Percentiles rank a stretch among this genome's conserved stretches.
Evolutionary conservation across 2,113 vertebrate species (phyloP).

Genomic region (Origma solitaria): DNA sequence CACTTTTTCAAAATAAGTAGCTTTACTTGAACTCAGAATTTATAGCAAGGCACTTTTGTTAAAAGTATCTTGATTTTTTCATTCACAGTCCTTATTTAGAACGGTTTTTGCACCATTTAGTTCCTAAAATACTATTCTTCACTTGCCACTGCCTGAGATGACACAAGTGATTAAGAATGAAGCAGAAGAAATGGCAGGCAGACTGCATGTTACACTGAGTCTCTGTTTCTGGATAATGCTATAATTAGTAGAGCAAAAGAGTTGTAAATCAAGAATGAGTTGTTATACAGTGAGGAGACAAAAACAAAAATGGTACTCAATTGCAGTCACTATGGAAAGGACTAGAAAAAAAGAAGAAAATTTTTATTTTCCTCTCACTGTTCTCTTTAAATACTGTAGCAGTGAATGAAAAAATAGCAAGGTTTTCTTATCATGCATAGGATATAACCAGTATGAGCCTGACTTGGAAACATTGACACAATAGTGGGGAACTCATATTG

Average conservation of each 20-base stretch:
- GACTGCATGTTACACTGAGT: background rate
- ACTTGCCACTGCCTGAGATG: background rate
- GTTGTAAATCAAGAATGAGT: background rate
- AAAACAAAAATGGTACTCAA: background rate
- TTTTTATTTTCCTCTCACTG: background rate
- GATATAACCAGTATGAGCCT: background rate
- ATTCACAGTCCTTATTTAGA: background rate
- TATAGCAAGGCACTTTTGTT: background rate
- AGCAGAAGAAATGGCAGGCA: background rate
- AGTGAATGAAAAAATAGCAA: background rate
- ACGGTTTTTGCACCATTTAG: background rate
- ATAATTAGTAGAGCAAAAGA: background rate
- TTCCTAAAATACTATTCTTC: background rate
- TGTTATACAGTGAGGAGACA: background rate
- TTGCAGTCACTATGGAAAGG: background rate
- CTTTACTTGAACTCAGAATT: background rate
- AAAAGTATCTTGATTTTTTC: background rate
- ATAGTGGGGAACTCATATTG: background rate
- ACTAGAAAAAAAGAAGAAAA: background rate
- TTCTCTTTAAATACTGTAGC: background rate
- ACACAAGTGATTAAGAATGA: background rate
- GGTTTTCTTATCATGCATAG: background rate
- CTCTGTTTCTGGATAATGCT: background rate
- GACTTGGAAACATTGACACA: background rate
- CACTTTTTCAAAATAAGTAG: background rate